A percentile compares a stretch with the other conserved stretches of the same genome.
These are phyloP conservation scores for Vidua chalybeata DNA, from an alignment of 2,113 vertebrate genomes.

Conservation along the genomic window DNA sequence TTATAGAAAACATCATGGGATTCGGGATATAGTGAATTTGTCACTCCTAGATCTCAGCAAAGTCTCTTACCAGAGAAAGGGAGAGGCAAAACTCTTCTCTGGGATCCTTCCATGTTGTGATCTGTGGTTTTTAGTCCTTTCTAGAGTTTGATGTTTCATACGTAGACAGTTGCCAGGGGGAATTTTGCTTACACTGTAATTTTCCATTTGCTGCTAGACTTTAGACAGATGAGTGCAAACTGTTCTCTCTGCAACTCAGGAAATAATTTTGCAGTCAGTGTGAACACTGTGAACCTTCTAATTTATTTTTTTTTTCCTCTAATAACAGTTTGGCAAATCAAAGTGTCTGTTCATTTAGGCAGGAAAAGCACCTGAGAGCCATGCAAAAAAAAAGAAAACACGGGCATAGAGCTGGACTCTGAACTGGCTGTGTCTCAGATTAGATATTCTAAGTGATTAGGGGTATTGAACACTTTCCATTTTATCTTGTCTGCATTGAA, in stretches of 20 bases:
- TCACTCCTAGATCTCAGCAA: not conserved
- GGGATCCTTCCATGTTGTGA: not conserved
- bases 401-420: not conserved
- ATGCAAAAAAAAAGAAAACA: not conserved
- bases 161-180: constrained; percentile 33
- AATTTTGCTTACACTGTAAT: constrained; percentile 42
- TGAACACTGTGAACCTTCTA: constrained; percentile 25
- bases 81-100: not conserved
- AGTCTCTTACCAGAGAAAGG: not conserved
- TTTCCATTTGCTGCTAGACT: constrained; percentile 44
- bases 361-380: constrained; percentile 1
- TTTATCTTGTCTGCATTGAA: not conserved
- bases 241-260: constrained; percentile 34
- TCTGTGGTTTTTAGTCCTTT: not conserved
- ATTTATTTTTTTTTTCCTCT: constrained; percentile 25
- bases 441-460: not conserved
- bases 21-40: not conserved
- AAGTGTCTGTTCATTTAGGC: constrained; percentile 13
- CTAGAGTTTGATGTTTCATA: not conserved
- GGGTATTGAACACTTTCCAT: not conserved
- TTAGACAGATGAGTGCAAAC: constrained; percentile 51
- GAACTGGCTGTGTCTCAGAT: not conserved
- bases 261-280: constrained; percentile 57
- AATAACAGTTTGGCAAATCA: constrained; percentile 41
- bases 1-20: not conserved